A percentile compares a stretch with the other conserved stretches of the same genome.
Conservation (phyloP, 2,113 vertebrate genomes). For the Brachionichthys hirsutus region DNA sequence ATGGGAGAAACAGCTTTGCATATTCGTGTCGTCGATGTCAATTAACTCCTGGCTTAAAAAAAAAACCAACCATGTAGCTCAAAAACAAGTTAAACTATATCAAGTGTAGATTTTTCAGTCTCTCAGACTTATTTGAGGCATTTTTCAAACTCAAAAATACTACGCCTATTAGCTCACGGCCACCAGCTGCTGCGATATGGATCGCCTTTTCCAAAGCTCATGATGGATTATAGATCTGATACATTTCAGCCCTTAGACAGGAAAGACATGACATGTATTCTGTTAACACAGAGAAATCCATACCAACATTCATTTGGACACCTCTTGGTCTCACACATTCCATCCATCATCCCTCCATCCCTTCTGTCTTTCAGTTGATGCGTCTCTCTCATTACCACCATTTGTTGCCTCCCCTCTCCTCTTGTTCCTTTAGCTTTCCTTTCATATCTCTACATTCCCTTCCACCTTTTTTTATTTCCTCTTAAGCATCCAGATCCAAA, state of each 20-base stretch:
- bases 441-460: not conserved
- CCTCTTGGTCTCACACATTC: slow-evolving; percentile 7
- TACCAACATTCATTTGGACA: slow-evolving; percentile 30
- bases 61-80: no score
- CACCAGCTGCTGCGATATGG: slow-evolving; percentile 25
- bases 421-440: not conserved
- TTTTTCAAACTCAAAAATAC: not conserved
- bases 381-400: not conserved
- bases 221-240: slow-evolving; percentile 46
- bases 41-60: no score
- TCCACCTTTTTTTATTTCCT: not conserved
- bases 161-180: slow-evolving; percentile 24
- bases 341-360: slow-evolving; percentile 33
- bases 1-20: no score
- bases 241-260: slow-evolving; percentile 45
- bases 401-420: not conserved
- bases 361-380: not conserved
- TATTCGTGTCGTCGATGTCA: no score
- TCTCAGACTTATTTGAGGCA: slow-evolving; percentile 6
- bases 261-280: slow-evolving; percentile 47
- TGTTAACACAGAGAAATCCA: slow-evolving; percentile 50
- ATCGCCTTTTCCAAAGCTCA: slow-evolving; percentile 36
- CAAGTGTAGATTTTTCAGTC: not conserved
- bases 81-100: no score
- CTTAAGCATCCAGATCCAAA: no score